Evolutionary conservation across 2,888 invertebrate species (phyloP), one percentile per base, ranked within the genome.

Genomic region (Lacanobia oleracea): DNA sequence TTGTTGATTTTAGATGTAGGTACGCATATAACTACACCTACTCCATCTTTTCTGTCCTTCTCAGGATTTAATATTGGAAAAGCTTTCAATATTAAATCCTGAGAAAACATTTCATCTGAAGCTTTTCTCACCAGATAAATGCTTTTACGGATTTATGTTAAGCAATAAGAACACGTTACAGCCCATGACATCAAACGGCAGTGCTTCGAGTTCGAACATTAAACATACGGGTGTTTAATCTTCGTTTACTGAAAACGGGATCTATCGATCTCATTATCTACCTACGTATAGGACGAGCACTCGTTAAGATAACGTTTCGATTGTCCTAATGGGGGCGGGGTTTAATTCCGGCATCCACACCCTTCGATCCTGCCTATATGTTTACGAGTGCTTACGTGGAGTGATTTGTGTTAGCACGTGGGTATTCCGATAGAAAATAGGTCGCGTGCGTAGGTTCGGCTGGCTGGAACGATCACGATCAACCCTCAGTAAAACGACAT

Each of bases 251-350:
- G 81, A 21, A 68, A 81, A 61, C 70, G 67, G 23, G 57, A 60
- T 66, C 23, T 59, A 68, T 73, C 70, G 70, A 71, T 77, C 67
- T 64, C 56, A 67, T 69, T 67, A 37, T 50, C 59, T 74, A 76
- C 21, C 59, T 57, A 33, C 62, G 59, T 75, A 79, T 77, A 62
- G 60, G 63, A 67, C 64, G 63, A 71, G 54, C 53, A 76, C 74
- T 77, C 80, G 75, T 85, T 85, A 76, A 77, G 82, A 86, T 82
- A 83, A 79, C 84, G 66, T 61, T 86, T 79, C 77, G 77, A 85
- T 82, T 82, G 81, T 83, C 76, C 81, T 77, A 82, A 83, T 82
- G 71, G 79, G 85, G 83, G 87, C 51, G 80, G 72, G 82, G 85
- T 83, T 83, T 79, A 82, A 85, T 86, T 82, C 64, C 67, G 64